phyloP scores from a whole-genome alignment of 2,888 invertebrate species.

The Podabrus alpinus region DNA sequence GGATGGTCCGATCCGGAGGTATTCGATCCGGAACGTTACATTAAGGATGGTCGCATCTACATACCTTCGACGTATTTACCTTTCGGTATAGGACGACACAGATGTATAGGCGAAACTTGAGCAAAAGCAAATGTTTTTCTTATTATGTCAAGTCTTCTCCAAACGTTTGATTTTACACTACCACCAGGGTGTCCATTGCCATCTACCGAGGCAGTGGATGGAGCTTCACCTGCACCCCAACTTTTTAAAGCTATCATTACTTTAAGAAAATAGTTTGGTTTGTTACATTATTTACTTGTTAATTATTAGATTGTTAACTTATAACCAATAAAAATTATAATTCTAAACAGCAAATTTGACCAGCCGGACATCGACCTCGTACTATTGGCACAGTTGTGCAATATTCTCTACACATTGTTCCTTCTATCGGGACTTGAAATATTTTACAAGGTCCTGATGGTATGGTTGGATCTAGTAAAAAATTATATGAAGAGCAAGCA shows the following conservation, averaged over 20 bases:
- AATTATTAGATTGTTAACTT: background rate
- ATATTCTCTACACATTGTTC: constrained; percentile 3
- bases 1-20: constrained; percentile 69
- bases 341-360: constrained; percentile 5
- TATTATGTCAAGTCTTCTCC: constrained; percentile 73
- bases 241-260: constrained; percentile 70
- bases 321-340: background rate
- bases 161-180: constrained; percentile 70
- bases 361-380: background rate
- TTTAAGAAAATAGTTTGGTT: constrained; percentile 36
- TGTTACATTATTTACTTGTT: background rate
- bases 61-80: constrained; percentile 72
- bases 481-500: background rate
- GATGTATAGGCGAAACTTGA: constrained; percentile 81
- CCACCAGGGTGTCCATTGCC: constrained; percentile 69
- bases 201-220: constrained; percentile 70
- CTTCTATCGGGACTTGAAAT: background rate
- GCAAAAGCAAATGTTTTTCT: constrained; percentile 80
- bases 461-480: background rate
- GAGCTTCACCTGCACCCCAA: constrained; percentile 76
- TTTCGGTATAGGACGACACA: constrained; percentile 77
- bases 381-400: background rate
- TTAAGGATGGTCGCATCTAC: constrained; percentile 64
- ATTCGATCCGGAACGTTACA: constrained; percentile 78
- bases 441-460: constrained; percentile 1